These are phyloP conservation scores for Pseudonaja textilis DNA, from an alignment of 2,113 vertebrate species.

Conservation along the genomic window DNA sequence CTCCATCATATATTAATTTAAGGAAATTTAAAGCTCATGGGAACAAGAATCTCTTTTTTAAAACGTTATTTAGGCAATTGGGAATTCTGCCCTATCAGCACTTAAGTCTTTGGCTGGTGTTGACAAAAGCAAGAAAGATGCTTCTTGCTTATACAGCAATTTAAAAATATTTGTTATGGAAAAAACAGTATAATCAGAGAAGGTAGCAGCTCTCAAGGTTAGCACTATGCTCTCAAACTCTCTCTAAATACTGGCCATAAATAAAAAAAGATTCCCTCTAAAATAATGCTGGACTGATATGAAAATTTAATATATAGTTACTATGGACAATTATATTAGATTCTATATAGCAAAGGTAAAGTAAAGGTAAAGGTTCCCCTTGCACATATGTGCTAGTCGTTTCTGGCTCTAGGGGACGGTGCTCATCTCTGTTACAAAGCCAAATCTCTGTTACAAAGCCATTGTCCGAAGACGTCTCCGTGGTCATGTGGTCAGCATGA, in stretches of 20 bases:
- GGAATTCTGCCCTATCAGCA: background rate
- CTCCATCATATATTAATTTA: conserved; percentile 24
- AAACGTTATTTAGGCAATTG: conserved; percentile 33
- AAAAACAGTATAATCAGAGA: conserved; percentile 9
- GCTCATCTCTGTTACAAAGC: no score
- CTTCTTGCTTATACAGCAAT: conserved; percentile 2
- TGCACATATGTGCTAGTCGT: no score
- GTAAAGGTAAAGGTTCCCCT: no score
- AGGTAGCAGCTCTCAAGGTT: conserved; percentile 12
- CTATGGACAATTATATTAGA: background rate
- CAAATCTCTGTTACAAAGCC: no score
- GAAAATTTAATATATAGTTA: background rate
- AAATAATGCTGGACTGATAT: background rate
- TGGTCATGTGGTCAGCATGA: no score
- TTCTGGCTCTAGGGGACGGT: no score
- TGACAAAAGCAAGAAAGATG: background rate
- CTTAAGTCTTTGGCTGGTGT: conserved; percentile 12
- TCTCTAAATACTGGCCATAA: background rate
- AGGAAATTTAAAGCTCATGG: conserved; percentile 27
- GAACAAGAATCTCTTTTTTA: conserved; percentile 24
- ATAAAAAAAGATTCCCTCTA: background rate
- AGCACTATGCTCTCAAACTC: background rate
- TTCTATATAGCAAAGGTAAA: background rate
- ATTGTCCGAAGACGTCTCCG: no score
- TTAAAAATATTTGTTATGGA: background rate